Conservation (phyloP, 2,113 vertebrate species). For the Grammomys surdaster region DNA sequence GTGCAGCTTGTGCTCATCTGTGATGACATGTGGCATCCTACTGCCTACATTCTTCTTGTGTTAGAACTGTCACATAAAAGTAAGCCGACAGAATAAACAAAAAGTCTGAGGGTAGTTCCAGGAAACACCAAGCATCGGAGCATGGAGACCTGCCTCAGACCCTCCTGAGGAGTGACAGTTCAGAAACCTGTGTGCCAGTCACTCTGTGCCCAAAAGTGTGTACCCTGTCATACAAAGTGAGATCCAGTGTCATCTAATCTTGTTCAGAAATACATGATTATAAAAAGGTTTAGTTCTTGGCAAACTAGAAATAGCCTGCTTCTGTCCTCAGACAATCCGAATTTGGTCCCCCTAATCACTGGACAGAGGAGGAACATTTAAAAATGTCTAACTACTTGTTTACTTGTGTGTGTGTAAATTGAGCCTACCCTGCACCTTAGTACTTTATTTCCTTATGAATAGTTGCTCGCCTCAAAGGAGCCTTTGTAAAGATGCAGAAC, state of each 20-base stretch:
- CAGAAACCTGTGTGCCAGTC: background rate
- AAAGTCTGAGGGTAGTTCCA: background rate
- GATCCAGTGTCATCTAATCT: slow-evolving; percentile 12
- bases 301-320: slow-evolving; percentile 56
- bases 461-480: background rate
- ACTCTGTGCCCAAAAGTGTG: background rate
- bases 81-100: background rate
- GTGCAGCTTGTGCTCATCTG: background rate
- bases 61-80: slow-evolving; percentile 58
- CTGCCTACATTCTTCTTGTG: background rate
- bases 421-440: background rate
- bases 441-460: slow-evolving; percentile 14
- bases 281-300: slow-evolving; percentile 13
- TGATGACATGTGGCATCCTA: background rate
- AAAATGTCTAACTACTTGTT: slow-evolving; percentile 61
- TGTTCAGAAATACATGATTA: slow-evolving; percentile 24
- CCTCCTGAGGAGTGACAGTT: background rate
- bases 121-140: background rate
- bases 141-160: background rate
- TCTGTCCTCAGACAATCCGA: slow-evolving; percentile 4
- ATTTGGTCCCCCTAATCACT: slow-evolving; percentile 43
- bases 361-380: slow-evolving; percentile 33
- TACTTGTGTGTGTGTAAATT: slow-evolving; percentile 33
- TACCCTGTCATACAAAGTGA: background rate
- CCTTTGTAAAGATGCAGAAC: slow-evolving; percentile 15